Percentiles rank a stretch among this genome's conserved stretches.
Evolutionary conservation across 1,140 invertebrate genomes (phyloP).

Genomic region (Pseudomyrmex pallidus): DNA sequence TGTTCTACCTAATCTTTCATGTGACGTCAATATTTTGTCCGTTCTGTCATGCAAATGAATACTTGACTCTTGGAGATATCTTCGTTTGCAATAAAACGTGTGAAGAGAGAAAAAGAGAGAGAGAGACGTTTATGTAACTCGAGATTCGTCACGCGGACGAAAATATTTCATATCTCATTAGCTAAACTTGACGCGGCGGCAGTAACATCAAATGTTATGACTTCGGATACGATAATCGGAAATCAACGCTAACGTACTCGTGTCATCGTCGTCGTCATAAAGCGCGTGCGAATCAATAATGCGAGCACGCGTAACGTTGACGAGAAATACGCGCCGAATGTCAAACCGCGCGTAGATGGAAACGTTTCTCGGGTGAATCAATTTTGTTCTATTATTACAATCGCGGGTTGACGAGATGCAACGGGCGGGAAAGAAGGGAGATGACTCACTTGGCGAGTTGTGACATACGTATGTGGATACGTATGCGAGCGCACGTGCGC

Average conservation of each 20-base stretch:
- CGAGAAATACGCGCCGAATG: constrained; percentile 25
- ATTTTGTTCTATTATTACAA: constrained; percentile 79
- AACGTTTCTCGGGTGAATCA: constrained; percentile 73
- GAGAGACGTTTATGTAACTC: too few species aligned
- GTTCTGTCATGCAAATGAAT: neutral
- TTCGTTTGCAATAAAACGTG: neutral
- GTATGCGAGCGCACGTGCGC: too few species aligned
- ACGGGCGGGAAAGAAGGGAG: constrained; percentile 70
- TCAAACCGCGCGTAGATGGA: constrained; percentile 13
- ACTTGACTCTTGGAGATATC: neutral
- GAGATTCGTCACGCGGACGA: too few species aligned
- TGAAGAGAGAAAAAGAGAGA: neutral
- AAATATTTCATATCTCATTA: neutral
- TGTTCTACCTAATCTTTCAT: neutral
- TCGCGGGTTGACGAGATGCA: constrained; percentile 72
- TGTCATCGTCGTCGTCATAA: neutral
- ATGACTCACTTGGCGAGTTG: constrained; percentile 72
- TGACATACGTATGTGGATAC: constrained; percentile 64
- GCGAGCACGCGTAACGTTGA: neutral
- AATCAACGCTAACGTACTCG: neutral
- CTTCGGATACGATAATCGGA: neutral
- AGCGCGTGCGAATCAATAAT: constrained; percentile 5
- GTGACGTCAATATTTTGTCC: neutral
- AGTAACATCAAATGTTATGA: neutral
- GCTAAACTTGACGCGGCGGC: neutral